Evolutionary conservation across 1,140 invertebrate species (phyloP).

Genomic region (Micrasema minimum): DNA sequence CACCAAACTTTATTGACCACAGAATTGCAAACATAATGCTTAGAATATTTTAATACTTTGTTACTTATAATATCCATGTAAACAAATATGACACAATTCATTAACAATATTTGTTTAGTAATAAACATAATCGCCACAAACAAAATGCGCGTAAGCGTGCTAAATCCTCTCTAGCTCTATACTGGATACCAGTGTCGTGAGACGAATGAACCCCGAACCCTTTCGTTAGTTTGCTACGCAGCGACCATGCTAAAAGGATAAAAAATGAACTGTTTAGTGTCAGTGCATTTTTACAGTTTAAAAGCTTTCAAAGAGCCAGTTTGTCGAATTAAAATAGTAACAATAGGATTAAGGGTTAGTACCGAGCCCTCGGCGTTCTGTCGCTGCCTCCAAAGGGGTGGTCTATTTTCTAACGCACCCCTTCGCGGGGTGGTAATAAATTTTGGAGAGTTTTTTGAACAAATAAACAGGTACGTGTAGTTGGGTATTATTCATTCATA

Average conservation of each 20-base stretch:
- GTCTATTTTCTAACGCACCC: conserved; percentile 51
- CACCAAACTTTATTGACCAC: too few species aligned
- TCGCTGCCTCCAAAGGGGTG: conserved; percentile 41
- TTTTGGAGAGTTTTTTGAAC: conserved; percentile 53
- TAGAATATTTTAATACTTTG: too few species aligned
- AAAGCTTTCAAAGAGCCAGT: conserved; percentile 52
- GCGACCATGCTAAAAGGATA: conserved; percentile 51
- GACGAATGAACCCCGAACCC: conserved; percentile 38
- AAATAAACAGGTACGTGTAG: conserved; percentile 53
- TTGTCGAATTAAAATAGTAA: conserved; percentile 54
- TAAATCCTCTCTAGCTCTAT: not conserved
- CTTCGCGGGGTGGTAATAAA: conserved; percentile 47
- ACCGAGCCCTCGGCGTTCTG: conserved; percentile 1
- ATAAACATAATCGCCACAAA: conserved; percentile 23
- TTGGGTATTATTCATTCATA: conserved; percentile 53
- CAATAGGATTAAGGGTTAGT: conserved; percentile 49
- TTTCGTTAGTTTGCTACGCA: conserved; percentile 40
- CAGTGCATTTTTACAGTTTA: conserved; percentile 50
- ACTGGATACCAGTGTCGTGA: not conserved
- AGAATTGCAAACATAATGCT: too few species aligned
- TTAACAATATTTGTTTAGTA: conserved; percentile 18
- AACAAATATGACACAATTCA: not conserved
- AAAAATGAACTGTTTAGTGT: conserved; percentile 50
- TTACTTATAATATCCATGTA: too few species aligned
- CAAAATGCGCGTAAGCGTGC: conserved; percentile 17